Base-by-base conservation (phyloP, 1,140 invertebrate genomes). In the Calephelis nemesis region DNA sequence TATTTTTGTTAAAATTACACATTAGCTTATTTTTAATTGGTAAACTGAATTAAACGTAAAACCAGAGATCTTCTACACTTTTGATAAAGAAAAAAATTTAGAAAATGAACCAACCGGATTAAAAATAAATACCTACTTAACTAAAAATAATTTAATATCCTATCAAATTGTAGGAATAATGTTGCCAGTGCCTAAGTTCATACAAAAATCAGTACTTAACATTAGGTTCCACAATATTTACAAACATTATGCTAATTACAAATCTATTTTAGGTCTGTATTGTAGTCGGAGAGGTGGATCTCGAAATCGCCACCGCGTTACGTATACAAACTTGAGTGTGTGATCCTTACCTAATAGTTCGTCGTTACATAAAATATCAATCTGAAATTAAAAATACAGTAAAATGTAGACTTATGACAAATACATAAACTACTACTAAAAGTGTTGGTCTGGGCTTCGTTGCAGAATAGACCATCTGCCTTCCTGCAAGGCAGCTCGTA, bases 291-390 rank as follows among this genome's bases (percentile, higher is more conserved):
- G 91, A 1, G 97, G 97, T 62, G 97, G 97, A 86, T 97, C 97
- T 78, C 97, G 95, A 92, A 98, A 98, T 92, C 98, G 95, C 98
- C 98, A 99, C 79, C 98, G 94, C 48, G 99, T 99, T 12, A 99
- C 97, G 83, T 97, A 98, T 47, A 99, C 98, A 93, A 99, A 99
- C 92, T 99, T 99, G 65, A 99, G 93, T 47, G 98, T 99, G 88
- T 99, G 99, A 91, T 99, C 98, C 92, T 99, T 99, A 50, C 98
- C 99, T 85, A 99, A 92, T 71, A 99, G 93, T 94, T 99, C 98
- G 87, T 99, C 97, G 93, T 99, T 99, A 93, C 98, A 99, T 83
- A 99, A 93, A 84, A 99, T 98, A 93, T 99, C 99, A 91, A 99
- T 97, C 96, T 98, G 92, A 63, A 93, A 93, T 85, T 74, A 79